Base-by-base conservation (phyloP, 92 coral and sea anemone genomes). In the Actinernus sp. region DNA sequence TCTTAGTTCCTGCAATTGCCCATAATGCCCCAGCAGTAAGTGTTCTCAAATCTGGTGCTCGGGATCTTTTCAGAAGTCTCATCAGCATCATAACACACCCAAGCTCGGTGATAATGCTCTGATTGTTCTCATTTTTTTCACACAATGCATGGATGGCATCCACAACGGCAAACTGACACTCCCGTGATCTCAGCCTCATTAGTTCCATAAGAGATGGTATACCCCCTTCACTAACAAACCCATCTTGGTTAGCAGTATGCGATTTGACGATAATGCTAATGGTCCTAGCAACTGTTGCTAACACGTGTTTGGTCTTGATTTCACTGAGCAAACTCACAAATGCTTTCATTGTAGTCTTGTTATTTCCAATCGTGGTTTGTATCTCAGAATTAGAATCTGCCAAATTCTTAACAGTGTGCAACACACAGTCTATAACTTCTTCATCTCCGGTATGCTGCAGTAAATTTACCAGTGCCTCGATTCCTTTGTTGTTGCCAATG, bases 1-100 rank as follows among this genome's bases (percentile, higher is more conserved):
- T 79, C 49, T 95, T 89, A 24, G 65, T 74, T 6, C 99, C 99
- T 21, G 99, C 97, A 40, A 95, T 95, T 61, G 99, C 97, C 99
- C 99, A 95, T 61, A 95, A 79, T 20, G 95, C 99, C 28, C 90
- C 93, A 16, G 95, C 97, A 49, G 97, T 81, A 19, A 87, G 45
- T 11, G 87, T 82, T 25, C 97, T 83, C 32, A 84, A 56, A 32
- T 91, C 98, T 11, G 88, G 71, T 37, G 76, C 89, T 20, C 98
- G 74, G 4, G 98, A 81, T 5, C 93, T 88, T 54, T 89, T 91
- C 10, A 94, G 70, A 57, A 91, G 58, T 49, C 93, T 75, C 91
- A 89, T 94, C 36, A 94, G 45, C 65, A 82, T 82, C 98, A 91
- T 84, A 3, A 94, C 98, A 27, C 98, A 89, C 37, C 98, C 98